A percentile compares a stretch with the other conserved stretches of the same genome.
Conservation (phyloP, 2,797 vertebrate genomes). For the Gambelia wislizenii region DNA sequence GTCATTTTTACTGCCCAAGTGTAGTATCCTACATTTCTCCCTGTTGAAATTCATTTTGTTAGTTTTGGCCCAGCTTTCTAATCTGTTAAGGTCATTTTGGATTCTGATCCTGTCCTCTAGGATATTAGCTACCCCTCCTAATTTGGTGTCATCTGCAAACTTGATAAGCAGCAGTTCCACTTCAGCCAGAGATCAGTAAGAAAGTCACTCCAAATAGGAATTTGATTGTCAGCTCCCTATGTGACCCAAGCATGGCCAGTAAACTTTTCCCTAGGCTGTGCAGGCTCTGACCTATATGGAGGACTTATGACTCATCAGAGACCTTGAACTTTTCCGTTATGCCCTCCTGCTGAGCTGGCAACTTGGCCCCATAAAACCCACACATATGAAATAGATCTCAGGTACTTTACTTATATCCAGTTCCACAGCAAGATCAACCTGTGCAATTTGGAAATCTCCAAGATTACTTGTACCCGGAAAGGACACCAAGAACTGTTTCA, state of each 20-base stretch:
- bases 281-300: neutral
- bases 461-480: conserved; percentile 15
- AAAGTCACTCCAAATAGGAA: neutral
- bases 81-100: too few relatives aligned
- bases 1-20: too few relatives aligned
- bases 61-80: too few relatives aligned
- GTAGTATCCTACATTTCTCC: too few relatives aligned
- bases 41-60: too few relatives aligned
- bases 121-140: too few relatives aligned
- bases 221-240: neutral
- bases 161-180: too few relatives aligned
- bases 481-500: conserved; percentile 6
- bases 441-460: neutral
- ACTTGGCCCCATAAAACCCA: neutral
- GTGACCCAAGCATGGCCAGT: neutral
- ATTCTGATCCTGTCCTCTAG: too few relatives aligned
- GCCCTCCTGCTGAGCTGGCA: neutral
- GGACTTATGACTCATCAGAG: neutral
- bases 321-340: conserved; percentile 15
- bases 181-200: too few relatives aligned
- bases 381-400: neutral
- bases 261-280: neutral
- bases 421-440: neutral
- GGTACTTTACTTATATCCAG: neutral
- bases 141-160: too few relatives aligned